Evolutionary conservation across 1,140 invertebrate species (phyloP).

Genomic region (Oreohelix idahoensis): DNA sequence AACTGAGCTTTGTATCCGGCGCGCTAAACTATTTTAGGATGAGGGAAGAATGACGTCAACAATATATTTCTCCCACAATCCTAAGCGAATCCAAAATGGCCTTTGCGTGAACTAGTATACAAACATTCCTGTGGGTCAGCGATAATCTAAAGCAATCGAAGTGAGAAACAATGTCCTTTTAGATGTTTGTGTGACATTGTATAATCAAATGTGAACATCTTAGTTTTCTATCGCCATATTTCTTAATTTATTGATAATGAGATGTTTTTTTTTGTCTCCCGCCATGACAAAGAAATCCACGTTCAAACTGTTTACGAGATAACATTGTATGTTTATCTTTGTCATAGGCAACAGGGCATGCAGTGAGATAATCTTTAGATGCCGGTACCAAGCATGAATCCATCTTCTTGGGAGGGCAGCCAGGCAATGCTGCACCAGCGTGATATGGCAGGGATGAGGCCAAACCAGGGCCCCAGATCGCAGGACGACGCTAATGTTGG

Average conservation of each 20-base stretch:
- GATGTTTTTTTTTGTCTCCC: slow-evolving; percentile 22
- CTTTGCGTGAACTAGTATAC: slow-evolving; percentile 11
- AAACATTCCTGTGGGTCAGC: slow-evolving; percentile 28
- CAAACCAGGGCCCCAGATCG: slow-evolving; percentile 62
- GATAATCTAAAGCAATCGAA: slow-evolving; percentile 36
- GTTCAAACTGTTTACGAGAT: slow-evolving; percentile 27
- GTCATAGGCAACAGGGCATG: slow-evolving; percentile 52
- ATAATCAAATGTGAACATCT: neutral
- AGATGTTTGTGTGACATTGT: neutral
- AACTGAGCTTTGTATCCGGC: neutral
- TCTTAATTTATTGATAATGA: neutral
- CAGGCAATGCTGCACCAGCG: slow-evolving; percentile 62
- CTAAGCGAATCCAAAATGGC: slow-evolving; percentile 27
- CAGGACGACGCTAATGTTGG: slow-evolving; percentile 90
- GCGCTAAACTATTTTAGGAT: slow-evolving; percentile 25
- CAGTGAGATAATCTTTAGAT: slow-evolving; percentile 62
- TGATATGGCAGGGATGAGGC: slow-evolving; percentile 59
- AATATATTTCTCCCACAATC: slow-evolving; percentile 33
- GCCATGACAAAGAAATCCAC: slow-evolving; percentile 35
- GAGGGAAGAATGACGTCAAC: slow-evolving; percentile 34
- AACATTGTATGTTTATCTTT: slow-evolving; percentile 27
- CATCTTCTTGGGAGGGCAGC: slow-evolving; percentile 66
- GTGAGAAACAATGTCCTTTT: slow-evolving; percentile 8
- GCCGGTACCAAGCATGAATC: slow-evolving; percentile 67
- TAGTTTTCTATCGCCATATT: slow-evolving; percentile 6